phyloP scores from a whole-genome alignment of 1,140 invertebrate species.

The Dendroctonus ponderosae region DNA sequence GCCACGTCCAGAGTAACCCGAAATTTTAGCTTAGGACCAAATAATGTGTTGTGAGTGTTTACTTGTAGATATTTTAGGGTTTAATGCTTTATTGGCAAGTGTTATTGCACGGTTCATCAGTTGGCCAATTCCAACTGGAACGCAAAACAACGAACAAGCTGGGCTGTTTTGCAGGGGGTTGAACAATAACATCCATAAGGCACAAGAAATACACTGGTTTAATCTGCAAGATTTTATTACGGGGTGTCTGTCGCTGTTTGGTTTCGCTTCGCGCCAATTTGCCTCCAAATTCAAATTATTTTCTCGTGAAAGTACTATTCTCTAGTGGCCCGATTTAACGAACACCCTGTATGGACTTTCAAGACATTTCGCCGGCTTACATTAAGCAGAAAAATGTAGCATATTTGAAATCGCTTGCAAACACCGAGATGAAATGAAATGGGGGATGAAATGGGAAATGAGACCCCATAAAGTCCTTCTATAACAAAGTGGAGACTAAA shows the following conservation, averaged over 20 bases:
- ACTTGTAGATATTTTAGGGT: neutral
- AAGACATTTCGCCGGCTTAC: neutral
- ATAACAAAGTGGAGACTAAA: too few relatives aligned
- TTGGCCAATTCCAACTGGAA: neutral
- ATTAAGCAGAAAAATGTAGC: too few relatives aligned
- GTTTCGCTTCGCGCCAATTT: too few relatives aligned
- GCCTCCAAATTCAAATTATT: neutral
- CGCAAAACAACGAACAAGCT: neutral
- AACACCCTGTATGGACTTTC: neutral
- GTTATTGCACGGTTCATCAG: neutral
- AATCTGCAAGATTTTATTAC: neutral
- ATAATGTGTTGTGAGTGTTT: conserved; percentile 7
- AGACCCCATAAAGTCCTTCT: too few relatives aligned
- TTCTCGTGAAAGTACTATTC: too few relatives aligned
- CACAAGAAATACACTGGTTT: neutral
- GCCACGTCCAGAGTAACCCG: neutral
- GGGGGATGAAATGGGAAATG: too few relatives aligned
- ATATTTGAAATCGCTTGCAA: too few relatives aligned
- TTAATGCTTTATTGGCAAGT: neutral
- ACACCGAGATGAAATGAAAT: too few relatives aligned
- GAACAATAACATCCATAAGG: conserved; percentile 10
- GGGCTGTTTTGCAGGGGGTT: neutral
- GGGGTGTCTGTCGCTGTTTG: neutral
- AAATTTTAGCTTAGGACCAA: neutral
- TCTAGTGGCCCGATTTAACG: neutral